These are phyloP conservation scores for Betta splendens DNA, from an alignment of 2,797 vertebrate species.

Conservation along the genomic window DNA sequence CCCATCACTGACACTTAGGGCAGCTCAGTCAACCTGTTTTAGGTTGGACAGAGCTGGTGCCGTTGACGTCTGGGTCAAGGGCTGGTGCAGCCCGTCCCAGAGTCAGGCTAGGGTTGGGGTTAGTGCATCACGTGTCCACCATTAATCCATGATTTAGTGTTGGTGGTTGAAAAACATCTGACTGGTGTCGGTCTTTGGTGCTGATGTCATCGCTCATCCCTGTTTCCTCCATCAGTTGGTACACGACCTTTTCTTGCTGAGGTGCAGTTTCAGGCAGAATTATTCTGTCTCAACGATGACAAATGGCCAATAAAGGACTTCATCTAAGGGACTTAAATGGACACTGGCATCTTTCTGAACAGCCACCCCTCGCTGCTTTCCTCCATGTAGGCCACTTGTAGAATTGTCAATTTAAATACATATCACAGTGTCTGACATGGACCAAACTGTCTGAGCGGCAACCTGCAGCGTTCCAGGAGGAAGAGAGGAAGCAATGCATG, in stretches of 20 bases:
- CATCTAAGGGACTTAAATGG: neutral
- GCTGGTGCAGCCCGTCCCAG: no score
- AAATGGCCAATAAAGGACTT: constrained; percentile 6
- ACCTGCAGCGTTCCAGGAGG: constrained; percentile 9
- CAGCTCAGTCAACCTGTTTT: no score
- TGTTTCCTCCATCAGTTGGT: neutral
- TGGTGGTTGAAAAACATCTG: no score
- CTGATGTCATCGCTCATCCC: no score
- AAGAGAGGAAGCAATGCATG: constrained; percentile 29
- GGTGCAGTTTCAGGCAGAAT: neutral
- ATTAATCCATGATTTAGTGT: no score
- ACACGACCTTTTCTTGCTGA: neutral
- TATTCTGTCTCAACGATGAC: constrained; percentile 1
- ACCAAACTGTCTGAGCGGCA: constrained; percentile 25
- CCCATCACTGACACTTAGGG: no score
- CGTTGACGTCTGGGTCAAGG: no score
- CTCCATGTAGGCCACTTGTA: constrained; percentile 14
- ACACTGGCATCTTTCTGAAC: neutral
- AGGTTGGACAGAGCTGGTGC: no score
- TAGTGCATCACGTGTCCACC: no score
- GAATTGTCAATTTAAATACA: constrained; percentile 43
- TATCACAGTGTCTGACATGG: constrained; percentile 29
- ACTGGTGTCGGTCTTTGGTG: no score
- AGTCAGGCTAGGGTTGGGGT: no score
- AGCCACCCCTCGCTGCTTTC: neutral